These are phyloP conservation scores for Ageneiosus marmoratus DNA, from an alignment of 2,113 vertebrate genomes.

Conservation along the genomic window DNA sequence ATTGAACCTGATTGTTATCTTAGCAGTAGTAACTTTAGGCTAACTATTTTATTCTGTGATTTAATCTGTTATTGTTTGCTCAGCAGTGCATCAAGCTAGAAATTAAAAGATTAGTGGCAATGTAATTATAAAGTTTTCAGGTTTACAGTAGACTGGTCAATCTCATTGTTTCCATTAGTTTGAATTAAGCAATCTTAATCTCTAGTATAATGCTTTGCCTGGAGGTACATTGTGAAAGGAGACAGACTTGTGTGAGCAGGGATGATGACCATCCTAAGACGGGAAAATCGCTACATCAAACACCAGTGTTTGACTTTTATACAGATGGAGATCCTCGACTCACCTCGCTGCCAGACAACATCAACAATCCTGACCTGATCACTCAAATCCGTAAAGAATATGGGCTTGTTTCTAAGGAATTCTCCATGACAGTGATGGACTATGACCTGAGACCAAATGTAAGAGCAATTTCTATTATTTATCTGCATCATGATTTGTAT, in stretches of 20 bases:
- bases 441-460: constrained; percentile 73
- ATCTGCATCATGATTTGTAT: background rate
- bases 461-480: constrained; percentile 31
- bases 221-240: background rate
- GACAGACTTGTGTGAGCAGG: background rate
- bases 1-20: background rate
- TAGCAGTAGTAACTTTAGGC: background rate
- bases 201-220: background rate
- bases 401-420: constrained; percentile 66
- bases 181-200: background rate
- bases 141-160: background rate
- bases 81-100: background rate
- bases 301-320: constrained; percentile 31
- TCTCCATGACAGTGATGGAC: constrained; percentile 76
- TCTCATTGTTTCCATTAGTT: background rate
- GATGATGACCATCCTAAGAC: background rate
- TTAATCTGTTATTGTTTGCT: background rate
- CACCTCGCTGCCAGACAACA: constrained; percentile 47
- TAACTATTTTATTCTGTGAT: constrained; percentile 1
- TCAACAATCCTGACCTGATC: constrained; percentile 62
- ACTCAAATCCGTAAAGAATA: constrained; percentile 68
- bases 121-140: background rate
- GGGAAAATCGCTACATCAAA: background rate
- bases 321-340: constrained; percentile 66
- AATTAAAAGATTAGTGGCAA: background rate